Percentiles rank a stretch among this genome's conserved stretches.
phyloP scores from a whole-genome alignment of 2,113 vertebrate genomes.

The Aldabrachelys gigantea region DNA sequence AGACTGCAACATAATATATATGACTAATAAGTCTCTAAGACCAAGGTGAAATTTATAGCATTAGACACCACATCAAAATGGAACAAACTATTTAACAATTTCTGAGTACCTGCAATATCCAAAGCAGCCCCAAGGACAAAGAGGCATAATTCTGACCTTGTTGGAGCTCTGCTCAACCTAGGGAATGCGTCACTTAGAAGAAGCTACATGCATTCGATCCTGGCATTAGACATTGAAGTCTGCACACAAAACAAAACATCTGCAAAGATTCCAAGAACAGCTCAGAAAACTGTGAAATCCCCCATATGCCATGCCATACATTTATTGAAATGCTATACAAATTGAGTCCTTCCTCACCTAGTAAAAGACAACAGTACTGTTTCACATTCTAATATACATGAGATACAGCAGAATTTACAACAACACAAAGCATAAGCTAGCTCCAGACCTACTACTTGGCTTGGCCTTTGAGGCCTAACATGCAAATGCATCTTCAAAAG shows the following conservation, averaged over 20 bases:
- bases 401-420: background rate
- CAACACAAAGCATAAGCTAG: background rate
- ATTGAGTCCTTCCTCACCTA: background rate
- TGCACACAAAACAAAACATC: background rate
- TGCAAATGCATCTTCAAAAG: background rate
- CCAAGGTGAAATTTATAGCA: background rate
- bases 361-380: background rate
- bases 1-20: background rate
- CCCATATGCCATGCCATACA: background rate
- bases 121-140: background rate
- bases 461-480: background rate
- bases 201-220: background rate
- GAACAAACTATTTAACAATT: background rate
- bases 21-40: background rate
- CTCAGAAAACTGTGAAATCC: background rate
- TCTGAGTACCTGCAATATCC: background rate
- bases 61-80: background rate
- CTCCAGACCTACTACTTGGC: background rate
- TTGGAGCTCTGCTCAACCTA: fast-evolving
- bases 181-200: background rate
- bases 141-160: background rate
- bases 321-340: background rate
- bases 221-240: background rate
- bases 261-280: background rate
- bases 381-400: background rate